Evolutionary conservation across 2,797 vertebrate species (phyloP), one percentile per base, ranked within the genome.

Genomic region (Avahi laniger): DNA sequence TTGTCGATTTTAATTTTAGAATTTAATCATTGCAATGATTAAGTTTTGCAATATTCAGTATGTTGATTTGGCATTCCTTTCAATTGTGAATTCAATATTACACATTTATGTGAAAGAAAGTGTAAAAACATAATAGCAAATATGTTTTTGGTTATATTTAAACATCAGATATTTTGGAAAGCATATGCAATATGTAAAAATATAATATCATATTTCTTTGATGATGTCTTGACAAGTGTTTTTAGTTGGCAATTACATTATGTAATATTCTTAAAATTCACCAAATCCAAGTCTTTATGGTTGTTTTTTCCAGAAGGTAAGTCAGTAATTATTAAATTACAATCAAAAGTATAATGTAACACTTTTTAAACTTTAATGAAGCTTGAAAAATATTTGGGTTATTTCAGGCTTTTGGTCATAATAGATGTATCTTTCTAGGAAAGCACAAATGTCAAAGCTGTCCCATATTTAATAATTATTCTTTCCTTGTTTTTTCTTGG

Each of bases 41-140:
- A n/a, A 80, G 38, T 82, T 96, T 97, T 93, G 10, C 17, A 52
- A 41, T 73, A 70, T 96, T 93, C 92, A 89, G 0, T 88, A 73
- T 91, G 81, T 82, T 97, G 59, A 89, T 96, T 89, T 94, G 65
- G 52, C 26, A 91, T 28, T 76, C 59, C 76, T 28, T 67, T 92
- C 20, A 69, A 41, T 17, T 13, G 75, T 57, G 76, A 84, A 90
- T 46, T 54, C 18, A 73, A 38, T 30, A 46, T 7, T 20, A 41
- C 15, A 20, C 15, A 72, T 12, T 91, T 93, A 83, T 33, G 89
- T 67, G 8, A 33, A 84, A 28, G 4, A 10, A 43, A 89, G 28
- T 76, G 38, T 78, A 59, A 38, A 79, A 85, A 73, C 6, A 24
- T 41, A 89, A 87, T 26, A 81, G 50, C 46, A 94, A 75, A 54